phyloP scores from a whole-genome alignment of 37 sponge, comb jelly and placozoan genomes.

The Eunapius fragilis region DNA sequence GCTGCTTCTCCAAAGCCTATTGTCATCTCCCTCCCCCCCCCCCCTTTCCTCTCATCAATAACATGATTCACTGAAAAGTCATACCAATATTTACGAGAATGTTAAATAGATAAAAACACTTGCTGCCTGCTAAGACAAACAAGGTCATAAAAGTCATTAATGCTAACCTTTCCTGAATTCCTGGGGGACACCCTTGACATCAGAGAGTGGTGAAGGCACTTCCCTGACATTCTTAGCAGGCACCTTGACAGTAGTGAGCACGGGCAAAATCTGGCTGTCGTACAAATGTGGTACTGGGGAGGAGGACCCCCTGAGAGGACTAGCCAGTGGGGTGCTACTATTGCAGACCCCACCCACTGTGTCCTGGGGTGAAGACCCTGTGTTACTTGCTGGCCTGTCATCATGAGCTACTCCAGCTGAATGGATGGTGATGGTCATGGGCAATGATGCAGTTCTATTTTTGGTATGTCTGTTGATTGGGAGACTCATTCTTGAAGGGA shows the following conservation, averaged over 20 bases:
- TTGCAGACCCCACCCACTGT: neutral
- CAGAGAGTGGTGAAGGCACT: conserved; percentile 10
- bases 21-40: too few species aligned
- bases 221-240: conserved; percentile 38
- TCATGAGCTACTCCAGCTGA: neutral
- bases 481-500: neutral
- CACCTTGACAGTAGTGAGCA: conserved; percentile 9
- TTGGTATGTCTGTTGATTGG: neutral
- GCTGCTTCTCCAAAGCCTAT: too few species aligned
- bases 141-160: neutral
- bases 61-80: neutral
- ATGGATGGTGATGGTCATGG: neutral
- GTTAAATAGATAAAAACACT: too few species aligned
- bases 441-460: neutral
- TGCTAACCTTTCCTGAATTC: neutral
- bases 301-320: neutral
- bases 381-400: neutral
- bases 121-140: neutral
- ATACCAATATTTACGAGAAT: too few species aligned
- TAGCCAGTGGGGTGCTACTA: neutral
- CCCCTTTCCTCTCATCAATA: neutral
- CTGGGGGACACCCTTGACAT: neutral
- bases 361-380: neutral
- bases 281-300: neutral
- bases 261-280: neutral